These are phyloP conservation scores for Thereva unica DNA, from an alignment of 2,888 invertebrate genomes.

Conservation along the genomic window DNA sequence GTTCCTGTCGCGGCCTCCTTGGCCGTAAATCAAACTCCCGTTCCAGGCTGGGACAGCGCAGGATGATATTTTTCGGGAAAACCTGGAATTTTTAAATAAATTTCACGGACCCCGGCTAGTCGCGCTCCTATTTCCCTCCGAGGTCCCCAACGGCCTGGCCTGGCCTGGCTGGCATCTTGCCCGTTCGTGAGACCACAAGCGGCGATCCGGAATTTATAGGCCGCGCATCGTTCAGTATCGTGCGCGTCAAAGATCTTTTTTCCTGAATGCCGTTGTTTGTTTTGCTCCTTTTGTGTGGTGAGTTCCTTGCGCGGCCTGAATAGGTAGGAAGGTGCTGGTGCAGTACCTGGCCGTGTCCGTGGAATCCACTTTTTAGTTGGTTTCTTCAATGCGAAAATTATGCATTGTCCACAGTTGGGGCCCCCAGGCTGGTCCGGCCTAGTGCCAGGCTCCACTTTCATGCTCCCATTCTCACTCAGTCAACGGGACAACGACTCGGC, in stretches of 20 bases:
- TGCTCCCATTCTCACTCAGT: slow-evolving; percentile 26
- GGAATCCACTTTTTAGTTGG: slow-evolving; percentile 7
- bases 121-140: slow-evolving; percentile 14
- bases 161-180: slow-evolving; percentile 23
- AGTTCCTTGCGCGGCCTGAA: background rate
- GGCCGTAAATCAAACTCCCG: slow-evolving; percentile 14
- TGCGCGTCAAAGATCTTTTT: slow-evolving; percentile 38
- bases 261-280: slow-evolving; percentile 4
- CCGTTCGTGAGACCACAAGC: slow-evolving; percentile 43
- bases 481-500: slow-evolving; percentile 21
- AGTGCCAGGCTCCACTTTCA: slow-evolving; percentile 13
- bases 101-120: slow-evolving; percentile 5
- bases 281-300: slow-evolving; percentile 1
- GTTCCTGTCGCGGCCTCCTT: no score
- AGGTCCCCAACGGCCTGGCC: slow-evolving; percentile 12
- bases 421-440: slow-evolving; percentile 10
- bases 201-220: slow-evolving; percentile 42
- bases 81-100: slow-evolving; percentile 9
- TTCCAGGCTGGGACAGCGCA: slow-evolving; percentile 7
- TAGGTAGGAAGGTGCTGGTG: background rate
- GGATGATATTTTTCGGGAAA: slow-evolving; percentile 30
- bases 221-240: slow-evolving; percentile 39
- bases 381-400: slow-evolving; percentile 14
- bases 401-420: slow-evolving; percentile 34
- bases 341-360: background rate